Evolutionary conservation across 2,797 vertebrate genomes (phyloP).

Genomic region (Chloroceryle inda): DNA sequence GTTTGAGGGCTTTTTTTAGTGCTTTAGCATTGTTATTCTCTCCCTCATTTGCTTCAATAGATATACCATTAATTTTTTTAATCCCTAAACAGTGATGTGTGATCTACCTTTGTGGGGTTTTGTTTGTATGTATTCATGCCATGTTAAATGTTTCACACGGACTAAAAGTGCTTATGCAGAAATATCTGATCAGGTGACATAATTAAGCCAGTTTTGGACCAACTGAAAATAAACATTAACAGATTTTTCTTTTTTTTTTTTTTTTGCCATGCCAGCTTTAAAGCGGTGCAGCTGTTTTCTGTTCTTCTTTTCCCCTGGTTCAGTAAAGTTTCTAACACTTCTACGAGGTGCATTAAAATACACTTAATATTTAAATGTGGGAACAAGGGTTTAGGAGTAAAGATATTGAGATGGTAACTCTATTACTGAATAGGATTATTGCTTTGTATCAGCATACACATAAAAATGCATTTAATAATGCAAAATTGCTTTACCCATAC

Average conservation of each 20-base stretch:
- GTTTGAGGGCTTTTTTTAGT: accelerated
- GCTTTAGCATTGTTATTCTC: background rate
- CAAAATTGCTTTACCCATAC: background rate
- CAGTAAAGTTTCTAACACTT: background rate
- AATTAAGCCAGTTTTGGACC: background rate
- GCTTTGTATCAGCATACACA: background rate
- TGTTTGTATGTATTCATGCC: background rate
- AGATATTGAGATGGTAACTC: background rate
- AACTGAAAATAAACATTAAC: background rate
- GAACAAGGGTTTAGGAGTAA: background rate
- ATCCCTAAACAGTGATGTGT: constrained; percentile 2
- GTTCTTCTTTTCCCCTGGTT: background rate
- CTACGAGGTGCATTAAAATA: background rate
- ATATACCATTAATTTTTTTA: background rate
- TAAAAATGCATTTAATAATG: no score
- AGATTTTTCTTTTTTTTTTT: background rate
- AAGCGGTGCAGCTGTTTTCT: background rate
- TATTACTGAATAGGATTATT: background rate
- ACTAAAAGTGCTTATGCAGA: background rate
- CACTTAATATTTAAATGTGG: background rate
- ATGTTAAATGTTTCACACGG: constrained; percentile 13
- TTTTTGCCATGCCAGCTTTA: background rate
- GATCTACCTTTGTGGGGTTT: background rate
- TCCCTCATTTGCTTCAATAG: background rate
- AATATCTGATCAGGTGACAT: background rate